These are phyloP conservation scores for Ceriagrion tenellum DNA, from an alignment of 2,888 invertebrate species.

Conservation along the genomic window DNA sequence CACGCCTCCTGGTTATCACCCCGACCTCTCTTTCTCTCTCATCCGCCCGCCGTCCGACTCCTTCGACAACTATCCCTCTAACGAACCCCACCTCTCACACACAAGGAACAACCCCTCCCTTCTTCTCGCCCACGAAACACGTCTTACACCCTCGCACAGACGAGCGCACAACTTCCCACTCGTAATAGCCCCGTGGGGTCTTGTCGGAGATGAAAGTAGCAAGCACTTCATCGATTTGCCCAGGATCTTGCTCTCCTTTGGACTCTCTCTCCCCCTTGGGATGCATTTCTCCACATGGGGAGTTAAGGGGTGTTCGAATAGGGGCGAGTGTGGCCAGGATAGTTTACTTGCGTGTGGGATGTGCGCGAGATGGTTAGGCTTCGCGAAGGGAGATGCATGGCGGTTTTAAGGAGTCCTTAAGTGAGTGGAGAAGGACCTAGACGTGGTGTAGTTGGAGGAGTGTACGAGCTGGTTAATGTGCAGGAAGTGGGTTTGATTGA, in stretches of 20 bases:
- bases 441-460: too few relatives aligned
- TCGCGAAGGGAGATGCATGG: not conserved
- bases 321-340: not conserved
- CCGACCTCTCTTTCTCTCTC: not conserved
- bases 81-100: not conserved
- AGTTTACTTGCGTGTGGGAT: not conserved
- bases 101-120: not conserved
- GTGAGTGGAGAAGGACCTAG: too few relatives aligned
- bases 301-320: not conserved
- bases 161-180: not conserved
- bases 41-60: not conserved
- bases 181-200: not conserved
- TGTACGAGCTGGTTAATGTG: too few relatives aligned
- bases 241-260: not conserved
- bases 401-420: not conserved
- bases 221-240: conserved; percentile 4
- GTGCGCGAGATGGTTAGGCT: not conserved
- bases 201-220: conserved; percentile 53
- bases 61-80: not conserved
- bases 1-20: not conserved
- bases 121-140: not conserved
- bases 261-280: not conserved
- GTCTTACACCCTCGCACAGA: not conserved
- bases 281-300: not conserved
- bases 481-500: too few relatives aligned